Conservation (phyloP, 1,140 invertebrate species). For the Drosophila busckii region DNA sequence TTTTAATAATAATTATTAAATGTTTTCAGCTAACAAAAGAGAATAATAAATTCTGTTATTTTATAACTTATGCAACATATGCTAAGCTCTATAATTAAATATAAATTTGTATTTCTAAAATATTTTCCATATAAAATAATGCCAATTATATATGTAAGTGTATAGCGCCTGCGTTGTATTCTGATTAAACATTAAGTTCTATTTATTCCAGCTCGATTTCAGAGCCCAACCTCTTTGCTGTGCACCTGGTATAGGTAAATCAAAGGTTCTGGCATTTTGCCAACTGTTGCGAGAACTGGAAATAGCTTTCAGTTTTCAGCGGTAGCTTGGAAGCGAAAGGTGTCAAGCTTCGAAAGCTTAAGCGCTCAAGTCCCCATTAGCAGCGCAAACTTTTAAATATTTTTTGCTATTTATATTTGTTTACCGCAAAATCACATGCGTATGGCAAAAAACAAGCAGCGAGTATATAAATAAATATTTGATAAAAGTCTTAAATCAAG, state of each 20-base stretch:
- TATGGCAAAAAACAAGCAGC: conserved; percentile 4
- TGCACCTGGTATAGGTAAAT: conserved; percentile 49
- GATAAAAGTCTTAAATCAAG: conserved; percentile 32
- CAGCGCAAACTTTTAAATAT: too few relatives aligned
- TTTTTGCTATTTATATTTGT: neutral
- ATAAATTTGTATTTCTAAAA: too few relatives aligned
- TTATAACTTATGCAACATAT: neutral
- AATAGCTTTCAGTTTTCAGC: conserved; percentile 56
- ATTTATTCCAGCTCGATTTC: conserved; percentile 11
- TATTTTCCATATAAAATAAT: too few relatives aligned
- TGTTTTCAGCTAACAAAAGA: conserved; percentile 15
- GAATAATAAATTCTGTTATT: neutral
- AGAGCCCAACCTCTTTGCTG: conserved; percentile 40
- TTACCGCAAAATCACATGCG: conserved; percentile 49
- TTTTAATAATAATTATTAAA: too few relatives aligned
- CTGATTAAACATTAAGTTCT: neutral
- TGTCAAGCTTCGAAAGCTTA: too few relatives aligned
- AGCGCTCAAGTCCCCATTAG: too few relatives aligned
- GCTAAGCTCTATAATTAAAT: neutral
- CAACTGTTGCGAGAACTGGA: conserved; percentile 52
- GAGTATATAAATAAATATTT: conserved; percentile 22
- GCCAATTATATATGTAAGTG: conserved; percentile 29
- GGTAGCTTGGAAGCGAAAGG: conserved; percentile 12
- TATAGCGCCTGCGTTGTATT: conserved; percentile 1
- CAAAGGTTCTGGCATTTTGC: conserved; percentile 60